Conservation (phyloP, 2,113 vertebrate species). For the Limanda limanda region DNA sequence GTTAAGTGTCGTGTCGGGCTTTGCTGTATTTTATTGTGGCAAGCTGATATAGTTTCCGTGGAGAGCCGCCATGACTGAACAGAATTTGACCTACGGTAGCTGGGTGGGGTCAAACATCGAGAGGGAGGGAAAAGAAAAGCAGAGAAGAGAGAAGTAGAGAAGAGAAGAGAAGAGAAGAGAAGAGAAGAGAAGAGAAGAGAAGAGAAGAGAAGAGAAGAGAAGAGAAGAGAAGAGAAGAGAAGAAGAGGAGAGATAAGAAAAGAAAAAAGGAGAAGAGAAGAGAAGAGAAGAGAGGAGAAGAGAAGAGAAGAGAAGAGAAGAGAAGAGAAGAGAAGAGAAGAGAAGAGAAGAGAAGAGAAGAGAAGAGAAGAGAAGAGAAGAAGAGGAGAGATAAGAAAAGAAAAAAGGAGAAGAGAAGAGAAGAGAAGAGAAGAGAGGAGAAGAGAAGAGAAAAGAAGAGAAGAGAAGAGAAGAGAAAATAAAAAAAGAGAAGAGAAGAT, state of each 20-base stretch:
- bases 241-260: no score
- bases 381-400: no score
- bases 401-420: neutral
- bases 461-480: no score
- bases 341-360: neutral
- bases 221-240: no score
- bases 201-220: no score
- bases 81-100: constrained; percentile 60
- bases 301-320: neutral
- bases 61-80: constrained; percentile 11
- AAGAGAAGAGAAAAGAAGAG: neutral
- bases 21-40: constrained; percentile 44
- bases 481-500: neutral
- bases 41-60: constrained; percentile 23
- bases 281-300: neutral
- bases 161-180: neutral
- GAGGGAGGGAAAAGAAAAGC: neutral
- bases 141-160: no score
- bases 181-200: neutral
- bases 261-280: neutral
- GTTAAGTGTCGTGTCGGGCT: neutral
- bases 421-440: neutral
- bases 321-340: neutral
- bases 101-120: neutral
- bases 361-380: no score